Evolutionary conservation across 2,797 vertebrate genomes (phyloP), one percentile per base, ranked within the genome.

Genomic region (Euthynnus affinis): DNA sequence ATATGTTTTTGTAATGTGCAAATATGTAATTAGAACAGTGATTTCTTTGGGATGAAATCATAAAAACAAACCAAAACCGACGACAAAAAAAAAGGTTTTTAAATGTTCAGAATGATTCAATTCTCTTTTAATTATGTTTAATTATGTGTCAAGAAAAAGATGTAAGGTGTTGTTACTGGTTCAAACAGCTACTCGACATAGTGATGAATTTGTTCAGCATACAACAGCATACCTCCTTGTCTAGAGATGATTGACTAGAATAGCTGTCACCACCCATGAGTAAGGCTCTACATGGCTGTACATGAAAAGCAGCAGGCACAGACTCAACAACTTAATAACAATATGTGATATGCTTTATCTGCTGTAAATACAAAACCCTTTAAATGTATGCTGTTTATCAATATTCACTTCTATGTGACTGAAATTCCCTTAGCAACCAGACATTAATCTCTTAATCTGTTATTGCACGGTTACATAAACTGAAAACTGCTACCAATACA

Each of bases 151-250:
- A 59, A 34, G 25, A 20, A 61, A 74, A 62, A 71, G 6, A 52
- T 27, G 44, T 48, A 14, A 4, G 4, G 61, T 49, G 18, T 69
- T 20, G 65, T 74, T 58, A 64, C 61, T 44, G 4, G 17, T 49
- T 62, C 51, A 32, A 76, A 52, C 71, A 81, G 77, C 74, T 69
- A 51, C 22, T 37, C 9, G 10, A 37, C 37, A 53, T 12, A 22
- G 51, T 40, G 53, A 78, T 70, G 15, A 74, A 77, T 53, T 15
- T 56, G 52, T 49, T 59, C 62, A 22, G 81, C 75, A 71, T 40
- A 60, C 25, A 73, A 80, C 34, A 85, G 57, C 32, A 23, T 46
- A 48, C n/a, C 65, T 65, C 15, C 46, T 55, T 51, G 29, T 64
- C 23, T 29, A 34, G 25, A 55, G 49, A 72, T 71, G 37, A 81